A percentile compares a stretch with the other conserved stretches of the same genome.
Evolutionary conservation across 2,113 vertebrate species (phyloP).

Genomic region (Clarias magur): DNA sequence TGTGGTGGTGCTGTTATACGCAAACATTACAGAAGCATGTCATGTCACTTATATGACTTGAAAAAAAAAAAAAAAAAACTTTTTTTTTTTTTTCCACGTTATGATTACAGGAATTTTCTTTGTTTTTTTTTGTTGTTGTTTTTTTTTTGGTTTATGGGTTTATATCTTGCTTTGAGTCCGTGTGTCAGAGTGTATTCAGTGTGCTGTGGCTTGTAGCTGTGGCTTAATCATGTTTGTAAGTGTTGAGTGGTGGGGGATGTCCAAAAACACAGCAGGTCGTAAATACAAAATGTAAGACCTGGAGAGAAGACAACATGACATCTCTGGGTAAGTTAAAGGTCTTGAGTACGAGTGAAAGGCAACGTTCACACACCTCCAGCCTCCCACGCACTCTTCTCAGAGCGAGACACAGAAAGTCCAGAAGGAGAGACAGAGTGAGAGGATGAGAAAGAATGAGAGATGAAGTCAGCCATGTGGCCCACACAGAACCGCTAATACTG

Average conservation of each 20-base stretch:
- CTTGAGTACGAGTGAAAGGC: conserved; percentile 58
- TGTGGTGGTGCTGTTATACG: too few relatives aligned
- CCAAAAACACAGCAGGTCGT: not conserved
- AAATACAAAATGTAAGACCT: not conserved
- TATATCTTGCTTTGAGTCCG: not conserved
- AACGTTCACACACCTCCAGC: conserved; percentile 67
- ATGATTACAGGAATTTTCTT: not conserved
- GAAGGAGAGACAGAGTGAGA: not conserved
- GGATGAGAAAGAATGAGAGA: conserved; percentile 2
- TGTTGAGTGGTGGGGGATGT: not conserved
- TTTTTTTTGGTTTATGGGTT: too few relatives aligned
- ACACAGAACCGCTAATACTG: not conserved
- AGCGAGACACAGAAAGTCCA: conserved; percentile 10
- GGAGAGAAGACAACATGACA: not conserved
- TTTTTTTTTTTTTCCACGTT: too few relatives aligned
- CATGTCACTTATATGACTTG: too few relatives aligned
- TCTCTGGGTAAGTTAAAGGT: not conserved
- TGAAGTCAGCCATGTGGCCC: not conserved
- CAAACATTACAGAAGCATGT: too few relatives aligned
- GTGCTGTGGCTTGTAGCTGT: not conserved
- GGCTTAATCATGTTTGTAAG: not conserved
- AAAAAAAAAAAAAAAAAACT: too few relatives aligned
- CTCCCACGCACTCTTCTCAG: conserved; percentile 46
- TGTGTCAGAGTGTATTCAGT: not conserved
- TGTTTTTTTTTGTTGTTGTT: too few relatives aligned